A percentile compares a stretch with the other conserved stretches of the same genome.
Evolutionary conservation across 2,888 invertebrate genomes (phyloP).

Genomic region (Lathronympha strigana): DNA sequence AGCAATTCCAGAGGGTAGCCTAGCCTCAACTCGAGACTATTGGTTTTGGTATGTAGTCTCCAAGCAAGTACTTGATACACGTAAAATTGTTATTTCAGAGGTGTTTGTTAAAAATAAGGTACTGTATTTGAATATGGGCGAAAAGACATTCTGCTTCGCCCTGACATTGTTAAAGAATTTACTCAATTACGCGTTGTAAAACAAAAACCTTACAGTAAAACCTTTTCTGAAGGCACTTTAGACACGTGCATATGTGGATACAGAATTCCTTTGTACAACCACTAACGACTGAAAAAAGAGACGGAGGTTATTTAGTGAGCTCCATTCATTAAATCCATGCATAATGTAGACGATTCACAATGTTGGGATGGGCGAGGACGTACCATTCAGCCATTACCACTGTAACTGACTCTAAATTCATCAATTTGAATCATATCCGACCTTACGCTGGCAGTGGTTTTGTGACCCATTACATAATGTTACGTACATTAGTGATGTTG

Average conservation of each 20-base stretch:
- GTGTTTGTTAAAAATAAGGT: no score
- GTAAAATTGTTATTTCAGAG: no score
- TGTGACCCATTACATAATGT: constrained; percentile 30
- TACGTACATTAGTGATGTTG: constrained; percentile 19
- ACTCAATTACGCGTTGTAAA: neutral
- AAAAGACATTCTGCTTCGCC: neutral
- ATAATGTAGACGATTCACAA: constrained; percentile 65
- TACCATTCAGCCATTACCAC: constrained; percentile 68
- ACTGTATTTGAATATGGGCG: no score
- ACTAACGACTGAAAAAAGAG: constrained; percentile 65
- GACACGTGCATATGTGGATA: constrained; percentile 46
- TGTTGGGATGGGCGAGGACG: constrained; percentile 75
- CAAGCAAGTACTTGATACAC: no score
- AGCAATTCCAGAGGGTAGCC: no score
- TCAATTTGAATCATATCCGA: constrained; percentile 52
- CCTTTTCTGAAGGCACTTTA: constrained; percentile 39
- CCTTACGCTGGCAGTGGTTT: constrained; percentile 36
- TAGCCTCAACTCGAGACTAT: no score
- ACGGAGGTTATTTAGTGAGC: constrained; percentile 63
- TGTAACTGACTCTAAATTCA: constrained; percentile 56
- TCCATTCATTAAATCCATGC: constrained; percentile 59
- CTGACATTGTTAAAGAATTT: neutral
- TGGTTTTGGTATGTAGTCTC: no score
- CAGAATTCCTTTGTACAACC: constrained; percentile 53
- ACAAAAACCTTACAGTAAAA: constrained; percentile 3